phyloP scores from a whole-genome alignment of 1,140 invertebrate genomes.

The Hyphantria cunea region DNA sequence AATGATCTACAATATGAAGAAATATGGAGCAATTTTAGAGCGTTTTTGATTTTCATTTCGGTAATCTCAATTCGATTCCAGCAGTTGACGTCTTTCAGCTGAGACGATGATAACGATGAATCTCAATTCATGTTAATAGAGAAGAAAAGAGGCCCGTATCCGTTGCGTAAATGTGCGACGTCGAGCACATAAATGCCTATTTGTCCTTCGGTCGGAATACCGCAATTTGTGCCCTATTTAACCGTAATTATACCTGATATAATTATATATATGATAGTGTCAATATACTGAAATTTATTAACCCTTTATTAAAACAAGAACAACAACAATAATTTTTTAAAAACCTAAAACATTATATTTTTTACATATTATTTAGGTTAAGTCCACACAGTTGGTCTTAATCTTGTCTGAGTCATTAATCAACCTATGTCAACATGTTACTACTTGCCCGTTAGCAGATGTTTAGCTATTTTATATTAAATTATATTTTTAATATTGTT shows the following conservation, averaged over 20 bases:
- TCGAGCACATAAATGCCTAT: too few species aligned
- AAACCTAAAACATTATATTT: constrained; percentile 14
- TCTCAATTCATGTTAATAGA: constrained; percentile 25
- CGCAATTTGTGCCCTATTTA: constrained; percentile 14
- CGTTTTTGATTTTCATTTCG: constrained; percentile 34
- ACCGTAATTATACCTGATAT: background rate
- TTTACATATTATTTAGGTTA: constrained; percentile 20
- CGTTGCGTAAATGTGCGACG: constrained; percentile 29
- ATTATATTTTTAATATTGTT: constrained; percentile 4
- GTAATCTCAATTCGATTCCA: constrained; percentile 31
- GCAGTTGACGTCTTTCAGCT: too few species aligned
- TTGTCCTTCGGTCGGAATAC: constrained; percentile 18
- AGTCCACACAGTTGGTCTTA: constrained; percentile 17
- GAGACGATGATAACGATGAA: too few species aligned
- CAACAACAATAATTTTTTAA: too few species aligned
- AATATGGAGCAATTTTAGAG: constrained; percentile 29
- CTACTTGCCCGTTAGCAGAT: constrained; percentile 1
- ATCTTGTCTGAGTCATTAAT: constrained; percentile 19
- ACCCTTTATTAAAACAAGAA: too few species aligned
- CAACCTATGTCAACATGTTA: constrained; percentile 18
- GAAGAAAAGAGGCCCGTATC: constrained; percentile 17
- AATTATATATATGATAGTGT: too few species aligned
- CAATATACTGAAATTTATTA: too few species aligned
- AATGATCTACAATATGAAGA: too few species aligned
- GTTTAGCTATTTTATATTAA: background rate